Evolutionary conservation across 2,888 invertebrate genomes (phyloP).

Genomic region (Andrena bicolor): DNA sequence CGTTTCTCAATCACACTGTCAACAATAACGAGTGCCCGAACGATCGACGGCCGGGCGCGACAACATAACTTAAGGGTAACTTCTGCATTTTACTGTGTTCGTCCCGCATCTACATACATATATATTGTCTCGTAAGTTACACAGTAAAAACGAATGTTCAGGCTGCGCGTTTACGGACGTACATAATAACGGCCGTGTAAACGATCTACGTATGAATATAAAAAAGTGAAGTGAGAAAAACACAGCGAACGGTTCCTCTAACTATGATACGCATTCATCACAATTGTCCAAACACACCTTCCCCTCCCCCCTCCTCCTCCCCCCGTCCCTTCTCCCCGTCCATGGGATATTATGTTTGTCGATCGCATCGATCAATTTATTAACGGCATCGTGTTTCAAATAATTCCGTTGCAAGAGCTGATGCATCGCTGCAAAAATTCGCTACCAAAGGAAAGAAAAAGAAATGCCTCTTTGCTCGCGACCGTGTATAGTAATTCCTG

Average conservation of each 20-base stretch:
- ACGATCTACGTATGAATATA: constrained; percentile 58
- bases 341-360: constrained; percentile 28
- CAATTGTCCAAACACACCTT: constrained; percentile 38
- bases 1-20: constrained; percentile 59
- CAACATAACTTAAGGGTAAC: constrained; percentile 57
- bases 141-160: constrained; percentile 68
- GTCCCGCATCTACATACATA: constrained; percentile 63
- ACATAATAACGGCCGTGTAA: constrained; percentile 59
- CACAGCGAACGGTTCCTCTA: constrained; percentile 29
- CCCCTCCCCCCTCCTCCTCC: too few species aligned
- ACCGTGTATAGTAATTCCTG: constrained; percentile 61
- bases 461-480: constrained; percentile 53
- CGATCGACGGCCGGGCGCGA: constrained; percentile 55
- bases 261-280: constrained; percentile 54
- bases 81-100: constrained; percentile 56
- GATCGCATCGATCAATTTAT: constrained; percentile 33
- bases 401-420: constrained; percentile 43
- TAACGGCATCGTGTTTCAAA: constrained; percentile 16
- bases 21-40: constrained; percentile 63
- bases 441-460: constrained; percentile 34
- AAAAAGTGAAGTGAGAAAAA: constrained; percentile 49
- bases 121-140: constrained; percentile 75
- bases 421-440: constrained; percentile 12
- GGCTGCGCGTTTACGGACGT: constrained; percentile 49
- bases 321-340: too few species aligned